These are phyloP conservation scores for Diarsia mendica DNA, from an alignment of 2,888 invertebrate species.

Conservation along the genomic window DNA sequence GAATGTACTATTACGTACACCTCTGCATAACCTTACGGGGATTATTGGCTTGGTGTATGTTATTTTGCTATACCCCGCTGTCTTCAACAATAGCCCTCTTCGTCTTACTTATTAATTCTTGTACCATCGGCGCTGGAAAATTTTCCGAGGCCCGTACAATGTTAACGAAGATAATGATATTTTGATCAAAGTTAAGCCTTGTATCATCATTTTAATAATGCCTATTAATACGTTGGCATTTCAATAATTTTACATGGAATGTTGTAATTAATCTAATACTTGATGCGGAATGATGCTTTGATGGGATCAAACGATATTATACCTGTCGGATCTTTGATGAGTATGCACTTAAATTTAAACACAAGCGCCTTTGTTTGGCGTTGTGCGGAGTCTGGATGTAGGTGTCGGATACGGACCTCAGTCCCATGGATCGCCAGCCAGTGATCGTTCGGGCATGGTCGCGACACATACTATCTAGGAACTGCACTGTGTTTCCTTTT, in stretches of 20 bases:
- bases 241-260: slow-evolving; percentile 41
- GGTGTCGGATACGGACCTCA: no score
- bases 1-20: neutral
- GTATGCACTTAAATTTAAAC: no score
- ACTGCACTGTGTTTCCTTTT: no score
- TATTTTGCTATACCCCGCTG: neutral
- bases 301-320: slow-evolving; percentile 13
- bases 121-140: slow-evolving; percentile 25
- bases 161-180: slow-evolving; percentile 50
- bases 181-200: slow-evolving; percentile 51
- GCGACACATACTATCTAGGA: no score
- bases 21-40: neutral
- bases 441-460: no score
- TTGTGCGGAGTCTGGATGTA: no score
- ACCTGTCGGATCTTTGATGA: no score
- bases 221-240: slow-evolving; percentile 39
- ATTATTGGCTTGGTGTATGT: neutral
- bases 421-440: no score
- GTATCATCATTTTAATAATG: slow-evolving; percentile 50
- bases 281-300: slow-evolving; percentile 23
- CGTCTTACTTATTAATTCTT: neutral
- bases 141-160: slow-evolving; percentile 30
- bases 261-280: slow-evolving; percentile 47
- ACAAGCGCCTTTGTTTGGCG: no score
- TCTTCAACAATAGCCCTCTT: neutral